Base-by-base conservation (phyloP, 64 coral and sea anemone species). In the Montipora cactus region DNA sequence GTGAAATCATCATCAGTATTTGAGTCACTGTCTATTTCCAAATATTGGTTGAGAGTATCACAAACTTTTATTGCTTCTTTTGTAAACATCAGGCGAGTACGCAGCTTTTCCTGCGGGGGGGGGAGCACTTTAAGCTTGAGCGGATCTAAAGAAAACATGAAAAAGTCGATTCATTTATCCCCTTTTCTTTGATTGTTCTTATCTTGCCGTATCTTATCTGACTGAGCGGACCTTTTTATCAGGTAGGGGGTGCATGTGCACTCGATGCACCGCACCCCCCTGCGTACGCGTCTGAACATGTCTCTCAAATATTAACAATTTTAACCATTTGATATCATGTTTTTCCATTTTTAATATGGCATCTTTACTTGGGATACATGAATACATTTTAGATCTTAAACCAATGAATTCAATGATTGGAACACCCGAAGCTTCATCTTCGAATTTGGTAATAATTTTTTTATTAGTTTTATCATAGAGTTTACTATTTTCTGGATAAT, bases 21-120 rank as follows among this genome's bases (percentile, higher is more conserved):
- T 21, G 57, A 81, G 77, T 80, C 47, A 81, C 89, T 81, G 89
- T 81, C 77, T 91, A 80, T 67, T 91, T 21, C 23, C 50, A 91
- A 81, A 91, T 81, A 11, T 49, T 80, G 89, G 49, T 89, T 89
- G 53, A 89, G 44, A 89, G 87, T 71, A 77, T 90, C 48, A 79
- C 89, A 90, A 90, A 81, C 77, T 90, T 90, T 62, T 80, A 67
- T 80, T 80, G 77, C 89, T 90, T 90, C 89, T 90, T 90, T 81
- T 90, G 75, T 68, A 13, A 80, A 90, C 77, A 80, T 80, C 37
- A 37, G 37, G 37, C 2, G 37, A 1, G 37, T 37, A 37, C 25
- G 25, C 25, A 37, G 37, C 37, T 37, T 37, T 37, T 37, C 37
- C 37, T 37, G 37, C 37, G 37, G 37, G 37, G 0, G 1, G 1